A percentile compares a stretch with the other conserved stretches of the same genome.
Evolutionary conservation across 2,113 vertebrate species (phyloP).

Genomic region (Pampusana beccarii): DNA sequence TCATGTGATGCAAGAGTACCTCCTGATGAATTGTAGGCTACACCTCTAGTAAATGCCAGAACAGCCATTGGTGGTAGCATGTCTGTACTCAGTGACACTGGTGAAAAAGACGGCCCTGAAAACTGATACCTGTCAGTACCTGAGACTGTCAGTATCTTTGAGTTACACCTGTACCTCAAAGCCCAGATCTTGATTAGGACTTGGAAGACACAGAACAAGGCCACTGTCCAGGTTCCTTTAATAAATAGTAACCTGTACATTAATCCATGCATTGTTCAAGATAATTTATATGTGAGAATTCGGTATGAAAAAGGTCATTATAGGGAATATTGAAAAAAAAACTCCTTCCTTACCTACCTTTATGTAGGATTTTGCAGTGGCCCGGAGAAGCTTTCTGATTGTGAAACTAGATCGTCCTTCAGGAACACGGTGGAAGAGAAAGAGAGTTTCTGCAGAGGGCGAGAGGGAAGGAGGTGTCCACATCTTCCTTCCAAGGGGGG

Average conservation of each 20-base stretch:
- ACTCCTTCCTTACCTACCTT: not conserved
- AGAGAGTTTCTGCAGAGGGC: not conserved
- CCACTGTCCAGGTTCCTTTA: not conserved
- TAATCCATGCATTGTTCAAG: not conserved
- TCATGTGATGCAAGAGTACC: too few relatives aligned
- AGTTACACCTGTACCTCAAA: not conserved
- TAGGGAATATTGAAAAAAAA: not conserved
- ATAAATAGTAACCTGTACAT: not conserved
- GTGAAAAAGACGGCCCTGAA: not conserved
- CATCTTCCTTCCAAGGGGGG: not conserved
- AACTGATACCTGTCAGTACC: not conserved
- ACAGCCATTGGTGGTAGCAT: accelerated
- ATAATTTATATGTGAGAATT: not conserved
- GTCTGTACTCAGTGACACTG: accelerated
- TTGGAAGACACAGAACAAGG: not conserved
- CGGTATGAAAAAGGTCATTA: not conserved
- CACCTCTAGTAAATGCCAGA: not conserved
- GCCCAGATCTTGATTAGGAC: not conserved
- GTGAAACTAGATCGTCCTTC: not conserved
- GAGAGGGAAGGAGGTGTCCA: not conserved
- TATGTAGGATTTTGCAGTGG: not conserved
- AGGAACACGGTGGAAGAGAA: not conserved
- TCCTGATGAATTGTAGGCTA: not conserved
- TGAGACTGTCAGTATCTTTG: not conserved
- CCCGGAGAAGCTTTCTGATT: not conserved